phyloP scores from a whole-genome alignment of 2,888 invertebrate species.

The Galeruca laticollis region DNA sequence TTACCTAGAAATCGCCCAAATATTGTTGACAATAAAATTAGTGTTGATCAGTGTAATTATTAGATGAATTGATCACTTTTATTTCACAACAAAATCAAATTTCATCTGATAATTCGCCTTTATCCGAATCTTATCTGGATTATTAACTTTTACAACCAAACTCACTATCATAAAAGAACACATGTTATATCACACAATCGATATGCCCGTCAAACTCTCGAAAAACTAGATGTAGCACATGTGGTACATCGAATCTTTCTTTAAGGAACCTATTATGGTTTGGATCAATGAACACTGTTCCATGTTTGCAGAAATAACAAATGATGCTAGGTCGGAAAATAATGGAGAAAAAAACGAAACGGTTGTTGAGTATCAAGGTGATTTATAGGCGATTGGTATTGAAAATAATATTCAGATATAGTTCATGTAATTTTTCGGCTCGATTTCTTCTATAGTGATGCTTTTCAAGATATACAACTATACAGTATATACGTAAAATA shows the following conservation, averaged over 20 bases:
- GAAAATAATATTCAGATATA: not conserved
- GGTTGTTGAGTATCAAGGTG: constrained; percentile 18
- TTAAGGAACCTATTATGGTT: constrained; percentile 20
- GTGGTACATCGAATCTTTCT: constrained; percentile 10
- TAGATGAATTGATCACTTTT: too few species aligned
- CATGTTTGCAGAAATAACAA: constrained; percentile 24
- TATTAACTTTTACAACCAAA: not conserved
- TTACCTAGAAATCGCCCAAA: too few species aligned
- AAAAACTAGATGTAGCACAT: constrained; percentile 16
- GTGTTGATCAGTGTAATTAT: too few species aligned
- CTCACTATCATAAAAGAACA: not conserved
- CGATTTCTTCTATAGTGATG: too few species aligned
- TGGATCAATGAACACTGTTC: constrained; percentile 25
- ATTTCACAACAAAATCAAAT: too few species aligned
- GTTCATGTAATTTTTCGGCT: constrained; percentile 2
- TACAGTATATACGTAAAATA: too few species aligned
- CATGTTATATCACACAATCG: not conserved
- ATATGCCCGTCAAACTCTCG: constrained; percentile 4
- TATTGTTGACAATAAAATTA: too few species aligned
- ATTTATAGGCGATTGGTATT: constrained; percentile 21
- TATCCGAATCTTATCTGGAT: not conserved
- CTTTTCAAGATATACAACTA: too few species aligned
- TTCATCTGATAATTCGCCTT: too few species aligned
- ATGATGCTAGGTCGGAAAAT: constrained; percentile 12
- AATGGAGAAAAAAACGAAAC: constrained; percentile 5